These are phyloP conservation scores for Daboia siamensis DNA, from an alignment of 2,113 vertebrate species.

Conservation along the genomic window DNA sequence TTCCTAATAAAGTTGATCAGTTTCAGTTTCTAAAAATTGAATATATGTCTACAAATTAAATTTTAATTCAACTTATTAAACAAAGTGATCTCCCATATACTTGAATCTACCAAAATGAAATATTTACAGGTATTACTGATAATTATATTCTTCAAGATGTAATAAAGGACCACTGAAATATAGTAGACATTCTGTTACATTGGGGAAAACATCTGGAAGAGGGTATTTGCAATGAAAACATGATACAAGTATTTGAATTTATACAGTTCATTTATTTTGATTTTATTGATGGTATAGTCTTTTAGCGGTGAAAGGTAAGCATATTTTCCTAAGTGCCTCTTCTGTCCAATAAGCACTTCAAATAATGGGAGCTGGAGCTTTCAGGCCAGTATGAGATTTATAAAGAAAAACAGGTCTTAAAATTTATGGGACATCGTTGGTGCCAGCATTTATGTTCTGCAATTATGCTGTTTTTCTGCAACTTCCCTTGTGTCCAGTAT, in stretches of 20 bases:
- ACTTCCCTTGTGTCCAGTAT: not conserved
- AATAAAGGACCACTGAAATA: not conserved
- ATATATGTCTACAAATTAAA: not conserved
- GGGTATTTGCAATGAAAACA: not conserved
- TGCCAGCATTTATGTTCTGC: not conserved
- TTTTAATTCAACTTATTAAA: not conserved
- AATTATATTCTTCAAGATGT: not conserved
- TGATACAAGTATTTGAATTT: not conserved
- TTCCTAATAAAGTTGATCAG: not conserved
- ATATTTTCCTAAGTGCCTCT: not conserved
- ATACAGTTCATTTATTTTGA: not conserved
- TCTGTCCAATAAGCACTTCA: not conserved
- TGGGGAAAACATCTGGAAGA: not conserved
- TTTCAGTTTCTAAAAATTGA: not conserved
- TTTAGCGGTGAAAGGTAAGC: not conserved
- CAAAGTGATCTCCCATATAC: not conserved
- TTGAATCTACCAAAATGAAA: not conserved
- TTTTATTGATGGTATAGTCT: not conserved
- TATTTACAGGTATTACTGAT: not conserved
- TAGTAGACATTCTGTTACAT: not conserved
- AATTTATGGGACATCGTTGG: not conserved
- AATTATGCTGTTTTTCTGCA: not conserved
- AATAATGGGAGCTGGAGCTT: not conserved
- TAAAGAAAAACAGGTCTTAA: not conserved
- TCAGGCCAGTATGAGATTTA: not conserved